Base-by-base conservation (phyloP, 2,888 invertebrate species). In the Acanthosepion esculentum region DNA sequence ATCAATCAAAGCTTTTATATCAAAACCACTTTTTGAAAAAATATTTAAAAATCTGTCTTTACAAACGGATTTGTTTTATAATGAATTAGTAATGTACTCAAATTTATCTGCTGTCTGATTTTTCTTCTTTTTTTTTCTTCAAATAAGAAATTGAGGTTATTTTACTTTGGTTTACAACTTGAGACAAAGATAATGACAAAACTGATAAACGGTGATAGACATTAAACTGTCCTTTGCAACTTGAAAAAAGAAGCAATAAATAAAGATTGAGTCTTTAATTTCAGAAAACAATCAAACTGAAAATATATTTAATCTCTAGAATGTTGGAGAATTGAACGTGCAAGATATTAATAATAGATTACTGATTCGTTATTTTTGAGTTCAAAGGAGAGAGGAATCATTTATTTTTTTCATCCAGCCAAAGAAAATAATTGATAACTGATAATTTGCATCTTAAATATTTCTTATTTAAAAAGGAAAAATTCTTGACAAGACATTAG, bases 321-420 rank as follows among this genome's bases (percentile, higher is more conserved):
- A 78, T 78, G 15, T 78, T 78, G 78, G 33, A 78, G 78, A 78
- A 78, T 78, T 78, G 78, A 78, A 78, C n/a, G n/a, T 15, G 12
- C 78, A 78, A 78, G 78, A 78, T 78, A 78, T 78, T 78, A 78
- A 78, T 78, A 78, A 78, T 78, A 78, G 78, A 78, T 78, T 78
- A 78, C n/a, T n/a, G 78, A 78, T 33, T 78, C 78, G 33, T 78
- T 78, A 78, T 78, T 78, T 78, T 78, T 78, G n/a, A 78, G 78
- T 78, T 78, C 78, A 78, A 78, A 78, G 78, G 78, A 78, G n/a
- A 78, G n/a, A n/a, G 15, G n/a, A 78, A 78, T n/a, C n/a, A 8
- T 64, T 41, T 41, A n/a, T n/a, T n/a, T 78, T 78, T 33, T 33
- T 78, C n/a, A 78, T 78, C 12, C 78, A 78, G 18, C n/a, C 78